A percentile compares a stretch with the other conserved stretches of the same genome.
phyloP scores from a whole-genome alignment of 2,888 invertebrate genomes.

The Melieria picta region DNA sequence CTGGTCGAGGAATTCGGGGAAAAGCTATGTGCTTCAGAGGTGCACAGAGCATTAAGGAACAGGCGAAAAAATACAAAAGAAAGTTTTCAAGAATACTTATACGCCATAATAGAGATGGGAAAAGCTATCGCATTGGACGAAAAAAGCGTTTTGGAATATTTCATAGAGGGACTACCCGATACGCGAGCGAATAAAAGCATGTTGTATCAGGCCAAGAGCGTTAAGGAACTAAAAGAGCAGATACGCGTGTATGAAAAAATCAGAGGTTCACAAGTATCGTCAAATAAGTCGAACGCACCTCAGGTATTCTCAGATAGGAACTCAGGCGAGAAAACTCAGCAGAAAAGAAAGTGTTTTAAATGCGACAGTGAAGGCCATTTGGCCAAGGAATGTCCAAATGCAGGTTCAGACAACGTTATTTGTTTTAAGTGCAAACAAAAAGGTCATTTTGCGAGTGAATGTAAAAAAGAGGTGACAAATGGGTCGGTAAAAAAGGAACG shows the following conservation, averaged over 20 bases:
- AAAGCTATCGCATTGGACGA: slow-evolving; percentile 33
- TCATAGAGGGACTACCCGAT: slow-evolving; percentile 35
- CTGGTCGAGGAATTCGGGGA: slow-evolving; percentile 28
- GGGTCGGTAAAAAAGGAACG: not conserved
- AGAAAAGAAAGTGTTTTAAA: slow-evolving; percentile 12
- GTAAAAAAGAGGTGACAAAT: slow-evolving; percentile 2
- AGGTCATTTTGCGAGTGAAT: not conserved
- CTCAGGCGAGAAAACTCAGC: not conserved
- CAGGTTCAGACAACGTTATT: not conserved
- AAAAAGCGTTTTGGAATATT: slow-evolving; percentile 33
- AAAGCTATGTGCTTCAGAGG: slow-evolving; percentile 23
- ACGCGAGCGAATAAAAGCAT: slow-evolving; percentile 27
- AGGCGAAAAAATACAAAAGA: slow-evolving; percentile 21
- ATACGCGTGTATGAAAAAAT: slow-evolving; percentile 29
- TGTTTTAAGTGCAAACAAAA: slow-evolving; percentile 11
- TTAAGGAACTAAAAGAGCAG: slow-evolving; percentile 22
- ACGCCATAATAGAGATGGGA: slow-evolving; percentile 26
- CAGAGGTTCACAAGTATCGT: slow-evolving; percentile 16
- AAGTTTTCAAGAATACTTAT: slow-evolving; percentile 29
- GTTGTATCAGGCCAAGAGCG: slow-evolving; percentile 29
- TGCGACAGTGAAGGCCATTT: slow-evolving; percentile 6
- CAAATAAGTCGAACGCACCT: not conserved
- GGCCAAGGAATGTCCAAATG: slow-evolving; percentile 7
- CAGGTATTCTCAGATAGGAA: not conserved
- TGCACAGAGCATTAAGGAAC: slow-evolving; percentile 26